Conservation (phyloP, 2,113 vertebrate genomes). For the Opisthocomus hoazin region DNA sequence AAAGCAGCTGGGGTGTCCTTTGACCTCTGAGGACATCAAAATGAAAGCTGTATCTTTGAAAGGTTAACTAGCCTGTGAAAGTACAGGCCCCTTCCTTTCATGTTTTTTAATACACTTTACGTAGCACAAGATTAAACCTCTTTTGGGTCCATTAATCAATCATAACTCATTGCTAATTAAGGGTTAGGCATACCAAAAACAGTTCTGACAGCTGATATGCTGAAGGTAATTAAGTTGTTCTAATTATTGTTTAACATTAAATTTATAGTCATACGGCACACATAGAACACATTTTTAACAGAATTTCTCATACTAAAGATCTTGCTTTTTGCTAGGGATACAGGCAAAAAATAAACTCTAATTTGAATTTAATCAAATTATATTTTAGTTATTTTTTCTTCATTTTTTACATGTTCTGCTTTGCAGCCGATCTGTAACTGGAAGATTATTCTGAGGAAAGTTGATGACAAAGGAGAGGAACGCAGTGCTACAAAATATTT, state of each 20-base stretch:
- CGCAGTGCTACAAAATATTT: background rate
- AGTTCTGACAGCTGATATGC: constrained; percentile 6
- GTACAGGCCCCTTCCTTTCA: background rate
- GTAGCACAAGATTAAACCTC: background rate
- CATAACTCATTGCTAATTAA: constrained; percentile 38
- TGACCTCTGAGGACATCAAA: background rate
- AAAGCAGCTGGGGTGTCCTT: background rate
- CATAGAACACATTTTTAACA: background rate
- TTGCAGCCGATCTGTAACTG: background rate
- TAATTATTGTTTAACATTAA: constrained; percentile 5
- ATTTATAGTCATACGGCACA: background rate
- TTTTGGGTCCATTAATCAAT: constrained; percentile 36
- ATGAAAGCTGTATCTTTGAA: background rate
- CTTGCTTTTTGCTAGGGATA: background rate
- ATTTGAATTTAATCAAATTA: background rate
- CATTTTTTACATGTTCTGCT: background rate
- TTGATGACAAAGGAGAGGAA: background rate
- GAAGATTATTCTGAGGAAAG: background rate
- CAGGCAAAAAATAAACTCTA: background rate
- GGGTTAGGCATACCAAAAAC: background rate
- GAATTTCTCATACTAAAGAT: background rate
- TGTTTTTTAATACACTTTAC: background rate
- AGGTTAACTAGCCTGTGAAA: background rate
- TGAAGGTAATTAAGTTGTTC: constrained; percentile 2
- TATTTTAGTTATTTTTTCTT: background rate